Conservation (phyloP, 2,888 invertebrate species). For the Mythimna impura region DNA sequence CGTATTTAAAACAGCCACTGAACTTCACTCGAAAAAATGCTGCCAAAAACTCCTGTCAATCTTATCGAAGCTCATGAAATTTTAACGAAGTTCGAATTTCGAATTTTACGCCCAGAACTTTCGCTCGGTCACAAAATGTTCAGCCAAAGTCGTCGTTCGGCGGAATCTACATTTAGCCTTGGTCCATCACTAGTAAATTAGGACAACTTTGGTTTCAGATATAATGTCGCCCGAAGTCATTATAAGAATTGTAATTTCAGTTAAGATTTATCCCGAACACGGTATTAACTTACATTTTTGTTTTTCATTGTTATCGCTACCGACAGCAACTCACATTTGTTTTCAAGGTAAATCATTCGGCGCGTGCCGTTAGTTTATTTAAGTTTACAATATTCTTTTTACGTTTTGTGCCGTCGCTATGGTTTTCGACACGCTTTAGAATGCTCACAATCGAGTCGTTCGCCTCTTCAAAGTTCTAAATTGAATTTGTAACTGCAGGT, state of each 20-base stretch:
- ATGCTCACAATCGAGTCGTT: conserved; percentile 57
- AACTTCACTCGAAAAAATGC: no score
- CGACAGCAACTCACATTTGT: conserved; percentile 89
- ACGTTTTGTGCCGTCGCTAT: conserved; percentile 74
- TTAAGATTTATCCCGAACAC: conserved; percentile 47
- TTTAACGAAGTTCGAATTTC: conserved; percentile 8
- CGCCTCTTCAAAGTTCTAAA: conserved; percentile 48
- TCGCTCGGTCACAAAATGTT: conserved; percentile 1
- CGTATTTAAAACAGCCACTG: no score
- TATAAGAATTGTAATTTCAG: conserved; percentile 44
- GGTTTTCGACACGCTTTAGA: conserved; percentile 73
- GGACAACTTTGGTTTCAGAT: conserved; percentile 3
- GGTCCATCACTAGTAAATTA: conserved; percentile 23
- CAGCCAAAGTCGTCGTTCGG: not conserved
- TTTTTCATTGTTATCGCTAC: conserved; percentile 86
- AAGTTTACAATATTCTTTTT: conserved; percentile 63
- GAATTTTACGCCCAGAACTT: not conserved
- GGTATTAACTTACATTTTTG: conserved; percentile 76
- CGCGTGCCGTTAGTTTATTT: conserved; percentile 69
- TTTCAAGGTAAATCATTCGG: conserved; percentile 86
- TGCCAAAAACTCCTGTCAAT: not conserved
- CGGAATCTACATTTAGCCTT: conserved; percentile 18
- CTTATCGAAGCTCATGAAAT: conserved; percentile 10
- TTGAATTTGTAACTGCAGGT: conserved; percentile 85
- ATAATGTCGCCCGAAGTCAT: conserved; percentile 21